Percentiles rank a stretch among this genome's conserved stretches.
Conservation (phyloP, 2,797 vertebrate genomes). For the Calcarius lapponicus region DNA sequence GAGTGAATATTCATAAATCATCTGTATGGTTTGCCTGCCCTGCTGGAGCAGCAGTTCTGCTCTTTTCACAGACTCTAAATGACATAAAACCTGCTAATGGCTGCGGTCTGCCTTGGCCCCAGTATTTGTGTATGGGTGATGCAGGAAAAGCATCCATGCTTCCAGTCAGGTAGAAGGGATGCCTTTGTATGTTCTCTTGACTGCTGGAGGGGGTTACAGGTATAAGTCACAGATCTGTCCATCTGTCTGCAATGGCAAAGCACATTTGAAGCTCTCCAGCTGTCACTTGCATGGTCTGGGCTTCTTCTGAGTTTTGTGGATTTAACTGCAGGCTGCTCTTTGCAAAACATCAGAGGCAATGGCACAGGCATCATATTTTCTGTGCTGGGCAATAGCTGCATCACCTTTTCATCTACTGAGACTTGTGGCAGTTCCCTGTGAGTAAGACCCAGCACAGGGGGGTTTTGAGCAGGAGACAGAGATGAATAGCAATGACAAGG, state of each 20-base stretch:
- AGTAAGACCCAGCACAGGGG: background rate
- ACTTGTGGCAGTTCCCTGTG: background rate
- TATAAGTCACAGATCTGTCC: background rate
- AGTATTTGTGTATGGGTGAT: background rate
- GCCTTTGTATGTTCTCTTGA: background rate
- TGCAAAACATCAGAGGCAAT: background rate
- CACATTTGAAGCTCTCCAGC: background rate
- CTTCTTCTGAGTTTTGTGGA: background rate
- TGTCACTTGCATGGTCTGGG: background rate
- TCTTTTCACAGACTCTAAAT: background rate
- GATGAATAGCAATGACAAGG: background rate
- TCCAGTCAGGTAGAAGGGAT: background rate
- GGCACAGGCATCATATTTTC: rapidly evolving
- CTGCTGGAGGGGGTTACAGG: background rate
- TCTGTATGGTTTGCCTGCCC: background rate
- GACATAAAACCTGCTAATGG: background rate
- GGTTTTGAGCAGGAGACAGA: background rate
- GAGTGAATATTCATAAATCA: constrained; percentile 52
- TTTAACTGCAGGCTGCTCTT: background rate
- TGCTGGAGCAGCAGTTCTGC: background rate
- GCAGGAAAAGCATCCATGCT: background rate
- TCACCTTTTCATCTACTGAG: background rate
- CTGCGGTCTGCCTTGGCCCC: background rate
- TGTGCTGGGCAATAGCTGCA: background rate
- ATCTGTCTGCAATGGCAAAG: background rate